Evolutionary conservation across 2,797 vertebrate species (phyloP).

Genomic region (Microctenopoma lineatum): DNA sequence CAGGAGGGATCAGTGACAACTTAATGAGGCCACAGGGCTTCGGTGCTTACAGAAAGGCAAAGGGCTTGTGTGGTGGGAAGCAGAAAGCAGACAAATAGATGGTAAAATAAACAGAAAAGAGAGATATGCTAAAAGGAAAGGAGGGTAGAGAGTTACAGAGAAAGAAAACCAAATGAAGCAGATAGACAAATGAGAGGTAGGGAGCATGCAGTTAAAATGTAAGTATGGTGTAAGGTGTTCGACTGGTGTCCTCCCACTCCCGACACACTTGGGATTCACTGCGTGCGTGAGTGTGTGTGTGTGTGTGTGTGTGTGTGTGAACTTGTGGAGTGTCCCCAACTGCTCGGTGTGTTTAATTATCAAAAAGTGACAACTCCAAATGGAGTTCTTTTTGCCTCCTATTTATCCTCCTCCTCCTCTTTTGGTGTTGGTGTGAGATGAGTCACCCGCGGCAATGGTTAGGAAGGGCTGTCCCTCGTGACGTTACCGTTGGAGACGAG

Average conservation of each 20-base stretch:
- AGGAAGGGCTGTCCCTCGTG: constrained; percentile 42
- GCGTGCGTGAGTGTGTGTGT: constrained; percentile 8
- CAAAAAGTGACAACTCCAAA: constrained; percentile 49
- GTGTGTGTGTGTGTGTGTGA: constrained; percentile 18
- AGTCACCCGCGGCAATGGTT: constrained; percentile 51
- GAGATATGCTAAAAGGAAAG: constrained; percentile 21
- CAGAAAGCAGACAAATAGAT: background rate
- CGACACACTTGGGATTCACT: constrained; percentile 30
- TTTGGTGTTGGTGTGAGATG: constrained; percentile 60
- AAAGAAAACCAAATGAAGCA: background rate
- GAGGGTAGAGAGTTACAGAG: background rate
- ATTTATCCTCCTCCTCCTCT: constrained; percentile 41
- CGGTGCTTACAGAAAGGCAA: constrained; percentile 50
- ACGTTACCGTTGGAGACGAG: constrained; percentile 39
- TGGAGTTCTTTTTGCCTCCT: constrained; percentile 26
- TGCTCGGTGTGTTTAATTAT: constrained; percentile 49
- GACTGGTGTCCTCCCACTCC: constrained; percentile 53
- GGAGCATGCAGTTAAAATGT: constrained; percentile 34
- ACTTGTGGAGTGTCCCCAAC: constrained; percentile 25
- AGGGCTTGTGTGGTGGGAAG: background rate
- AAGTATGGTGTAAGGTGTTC: constrained; percentile 46
- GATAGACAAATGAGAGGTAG: constrained; percentile 33
- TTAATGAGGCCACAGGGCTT: constrained; percentile 69
- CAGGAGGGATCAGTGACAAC: constrained; percentile 66
- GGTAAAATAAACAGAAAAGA: constrained; percentile 13